These are phyloP conservation scores for Sterrhoptilus dennistouni DNA, from an alignment of 2,113 vertebrate species.

Conservation along the genomic window DNA sequence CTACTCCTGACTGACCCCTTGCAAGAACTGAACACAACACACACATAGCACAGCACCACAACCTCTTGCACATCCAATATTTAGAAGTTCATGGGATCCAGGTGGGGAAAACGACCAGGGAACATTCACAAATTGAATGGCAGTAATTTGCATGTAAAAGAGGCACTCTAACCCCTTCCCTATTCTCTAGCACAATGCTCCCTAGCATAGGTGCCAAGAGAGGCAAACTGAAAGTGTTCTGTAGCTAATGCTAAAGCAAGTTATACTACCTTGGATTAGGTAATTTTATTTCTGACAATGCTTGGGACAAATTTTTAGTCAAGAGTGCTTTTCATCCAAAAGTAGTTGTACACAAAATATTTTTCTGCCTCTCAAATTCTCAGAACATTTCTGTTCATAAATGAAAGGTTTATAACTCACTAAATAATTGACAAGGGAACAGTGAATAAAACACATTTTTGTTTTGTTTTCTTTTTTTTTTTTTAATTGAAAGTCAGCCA, in stretches of 20 bases:
- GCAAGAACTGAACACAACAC: rapidly evolving
- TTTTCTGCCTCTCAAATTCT: slow-evolving; percentile 9
- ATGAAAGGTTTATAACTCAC: neutral
- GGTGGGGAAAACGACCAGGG: neutral
- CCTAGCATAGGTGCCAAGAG: neutral
- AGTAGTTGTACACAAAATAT: neutral
- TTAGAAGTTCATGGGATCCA: neutral
- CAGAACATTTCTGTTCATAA: slow-evolving; percentile 18
- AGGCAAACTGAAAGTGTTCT: neutral
- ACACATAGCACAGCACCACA: neutral
- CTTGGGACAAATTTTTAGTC: neutral
- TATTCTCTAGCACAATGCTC: neutral
- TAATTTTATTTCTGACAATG: neutral
- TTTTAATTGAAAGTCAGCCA: neutral
- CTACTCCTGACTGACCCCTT: neutral
- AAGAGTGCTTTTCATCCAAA: neutral
- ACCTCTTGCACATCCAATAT: neutral
- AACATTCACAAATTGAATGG: neutral
- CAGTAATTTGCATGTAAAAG: neutral
- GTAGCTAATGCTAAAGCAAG: neutral
- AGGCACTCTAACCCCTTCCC: neutral
- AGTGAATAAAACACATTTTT: neutral
- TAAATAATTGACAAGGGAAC: neutral
- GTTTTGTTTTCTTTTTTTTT: neutral
- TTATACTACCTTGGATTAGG: neutral